A percentile compares a stretch with the other conserved stretches of the same genome.
Evolutionary conservation across 2,797 vertebrate species (phyloP).

Genomic region (Neopelma chrysocephalum): DNA sequence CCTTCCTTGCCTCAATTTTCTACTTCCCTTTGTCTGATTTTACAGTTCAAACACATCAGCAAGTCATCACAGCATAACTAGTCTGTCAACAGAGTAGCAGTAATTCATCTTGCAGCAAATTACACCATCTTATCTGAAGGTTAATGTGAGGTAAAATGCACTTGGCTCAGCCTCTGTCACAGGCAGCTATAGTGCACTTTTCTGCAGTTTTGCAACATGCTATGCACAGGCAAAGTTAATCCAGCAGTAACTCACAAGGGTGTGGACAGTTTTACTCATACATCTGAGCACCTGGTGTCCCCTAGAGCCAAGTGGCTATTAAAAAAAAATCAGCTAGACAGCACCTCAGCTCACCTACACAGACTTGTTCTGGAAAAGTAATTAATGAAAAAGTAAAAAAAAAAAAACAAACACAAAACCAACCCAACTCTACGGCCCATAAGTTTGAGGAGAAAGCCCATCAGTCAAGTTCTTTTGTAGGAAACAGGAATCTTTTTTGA

Average conservation of each 20-base stretch:
- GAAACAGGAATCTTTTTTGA: background rate
- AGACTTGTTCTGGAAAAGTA: background rate
- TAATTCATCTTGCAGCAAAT: slow-evolving; percentile 16
- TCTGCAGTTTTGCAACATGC: background rate
- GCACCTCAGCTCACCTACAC: background rate
- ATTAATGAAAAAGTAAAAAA: background rate
- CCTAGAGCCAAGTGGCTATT: background rate
- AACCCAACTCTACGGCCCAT: accelerated
- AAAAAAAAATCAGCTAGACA: background rate
- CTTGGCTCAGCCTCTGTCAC: background rate
- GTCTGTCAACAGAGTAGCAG: background rate
- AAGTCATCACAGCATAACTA: background rate
- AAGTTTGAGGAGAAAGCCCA: background rate
- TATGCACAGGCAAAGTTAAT: background rate
- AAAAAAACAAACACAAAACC: background rate
- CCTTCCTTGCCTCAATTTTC: background rate
- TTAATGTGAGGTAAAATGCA: slow-evolving; percentile 18
- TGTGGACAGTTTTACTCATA: background rate
- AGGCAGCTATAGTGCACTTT: background rate
- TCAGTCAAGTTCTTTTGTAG: background rate
- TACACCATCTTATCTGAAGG: slow-evolving; percentile 8
- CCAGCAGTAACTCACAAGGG: background rate
- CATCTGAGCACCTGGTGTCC: background rate
- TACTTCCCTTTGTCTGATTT: background rate
- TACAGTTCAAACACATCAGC: slow-evolving; percentile 8